Conservation (phyloP, 37 sponge, comb jelly and placozoan genomes). For the Spongilla lacustris region DNA sequence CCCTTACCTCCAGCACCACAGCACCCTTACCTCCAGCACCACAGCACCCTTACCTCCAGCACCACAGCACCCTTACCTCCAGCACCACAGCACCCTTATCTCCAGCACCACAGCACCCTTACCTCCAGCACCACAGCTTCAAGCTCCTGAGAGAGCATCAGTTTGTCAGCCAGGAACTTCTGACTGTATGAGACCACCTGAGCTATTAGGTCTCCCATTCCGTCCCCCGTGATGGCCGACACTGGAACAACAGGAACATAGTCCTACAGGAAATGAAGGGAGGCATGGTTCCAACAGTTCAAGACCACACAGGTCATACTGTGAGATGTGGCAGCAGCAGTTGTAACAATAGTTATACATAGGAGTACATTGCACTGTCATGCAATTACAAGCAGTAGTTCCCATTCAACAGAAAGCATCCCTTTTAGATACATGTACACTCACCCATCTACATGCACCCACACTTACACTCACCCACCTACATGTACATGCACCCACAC, state of each 20-base stretch:
- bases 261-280: constrained; percentile 28
- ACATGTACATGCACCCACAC: too few species aligned
- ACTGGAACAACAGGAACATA: constrained; percentile 90
- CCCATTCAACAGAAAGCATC: too few species aligned
- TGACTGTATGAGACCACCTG: constrained; percentile 72
- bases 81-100: background rate
- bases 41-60: background rate
- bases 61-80: background rate
- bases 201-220: constrained; percentile 98
- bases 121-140: constrained; percentile 97
- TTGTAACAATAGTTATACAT: too few species aligned
- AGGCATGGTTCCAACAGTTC: background rate
- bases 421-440: too few species aligned
- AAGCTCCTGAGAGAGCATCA: constrained; percentile 81
- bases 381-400: too few species aligned
- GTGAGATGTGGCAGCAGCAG: too few species aligned
- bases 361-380: too few species aligned
- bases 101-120: background rate
- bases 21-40: too few species aligned
- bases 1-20: too few species aligned
- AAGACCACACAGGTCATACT: background rate
- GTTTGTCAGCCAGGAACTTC: constrained; percentile 55
- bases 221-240: constrained; percentile 97
- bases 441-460: too few species aligned
- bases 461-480: too few species aligned